These are phyloP conservation scores for Crenuchus spilurus DNA, from an alignment of 2,797 vertebrate genomes.

Conservation along the genomic window DNA sequence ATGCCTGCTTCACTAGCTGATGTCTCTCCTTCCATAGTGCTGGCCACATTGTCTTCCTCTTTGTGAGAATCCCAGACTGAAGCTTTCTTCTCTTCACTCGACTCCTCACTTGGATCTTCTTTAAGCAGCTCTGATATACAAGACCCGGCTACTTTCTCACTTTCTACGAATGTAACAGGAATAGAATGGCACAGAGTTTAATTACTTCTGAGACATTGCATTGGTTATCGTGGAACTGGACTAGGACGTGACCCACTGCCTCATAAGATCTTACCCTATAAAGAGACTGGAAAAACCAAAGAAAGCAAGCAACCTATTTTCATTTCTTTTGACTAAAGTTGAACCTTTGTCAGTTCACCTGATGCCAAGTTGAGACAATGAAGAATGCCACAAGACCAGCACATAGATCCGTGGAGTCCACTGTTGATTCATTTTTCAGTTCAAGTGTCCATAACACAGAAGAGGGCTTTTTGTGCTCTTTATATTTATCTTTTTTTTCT, in stretches of 20 bases:
- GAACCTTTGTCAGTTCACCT: constrained; percentile 69
- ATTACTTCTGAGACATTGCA: constrained; percentile 99
- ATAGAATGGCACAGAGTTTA: constrained; percentile 99
- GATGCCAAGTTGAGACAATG: constrained; percentile 72
- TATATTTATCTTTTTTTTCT: constrained; percentile 38
- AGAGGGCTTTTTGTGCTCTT: constrained; percentile 38
- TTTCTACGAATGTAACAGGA: constrained; percentile 99
- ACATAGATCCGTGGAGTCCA: constrained; percentile 65
- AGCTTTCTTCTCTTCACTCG: constrained; percentile 86
- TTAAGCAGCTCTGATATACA: constrained; percentile 98
- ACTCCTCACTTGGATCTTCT: constrained; percentile 88
- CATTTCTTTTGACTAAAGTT: constrained; percentile 57
- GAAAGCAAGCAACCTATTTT: constrained; percentile 61
- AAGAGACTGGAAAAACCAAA: constrained; percentile 86
- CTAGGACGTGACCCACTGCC: constrained; percentile 80
- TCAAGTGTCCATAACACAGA: constrained; percentile 46
- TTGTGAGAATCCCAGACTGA: constrained; percentile 80
- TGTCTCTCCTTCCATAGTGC: constrained; percentile 81
- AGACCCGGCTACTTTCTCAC: constrained; percentile 99
- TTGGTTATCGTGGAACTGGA: constrained; percentile 93
- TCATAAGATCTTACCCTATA: constrained; percentile 74
- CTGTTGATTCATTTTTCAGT: constrained; percentile 27
- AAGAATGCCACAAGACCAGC: constrained; percentile 77
- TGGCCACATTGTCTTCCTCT: constrained; percentile 84
- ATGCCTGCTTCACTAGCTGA: constrained; percentile 73